Percentiles rank a stretch among this genome's conserved stretches.
phyloP scores from a whole-genome alignment of 92 coral and sea anemone genomes.

The Paramuricea clavata region DNA sequence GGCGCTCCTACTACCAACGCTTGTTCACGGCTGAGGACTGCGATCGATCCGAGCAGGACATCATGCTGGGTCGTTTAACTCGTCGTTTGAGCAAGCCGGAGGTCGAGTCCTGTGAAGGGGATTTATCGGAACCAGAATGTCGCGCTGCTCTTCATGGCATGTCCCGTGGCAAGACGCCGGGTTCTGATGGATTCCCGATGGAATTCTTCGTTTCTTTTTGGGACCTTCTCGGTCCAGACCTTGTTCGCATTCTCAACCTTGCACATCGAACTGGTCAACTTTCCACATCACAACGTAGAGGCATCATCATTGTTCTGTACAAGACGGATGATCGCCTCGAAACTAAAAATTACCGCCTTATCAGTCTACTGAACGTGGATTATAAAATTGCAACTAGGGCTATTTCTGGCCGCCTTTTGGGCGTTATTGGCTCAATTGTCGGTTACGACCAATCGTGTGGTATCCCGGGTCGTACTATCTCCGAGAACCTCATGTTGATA shows the following conservation, averaged over 20 bases:
- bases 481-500: neutral
- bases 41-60: neutral
- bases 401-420: constrained; percentile 4
- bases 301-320: constrained; percentile 21
- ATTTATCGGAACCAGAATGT: neutral
- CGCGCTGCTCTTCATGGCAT: neutral
- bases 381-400: constrained; percentile 9
- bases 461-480: neutral
- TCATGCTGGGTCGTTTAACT: neutral
- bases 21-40: constrained; percentile 32
- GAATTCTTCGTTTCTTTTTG: neutral
- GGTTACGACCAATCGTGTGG: constrained; percentile 27
- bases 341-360: constrained; percentile 30
- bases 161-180: neutral
- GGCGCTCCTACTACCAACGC: constrained; percentile 23
- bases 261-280: neutral
- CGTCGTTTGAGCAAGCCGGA: neutral
- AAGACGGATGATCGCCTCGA: constrained; percentile 15
- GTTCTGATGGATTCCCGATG: neutral
- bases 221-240: neutral
- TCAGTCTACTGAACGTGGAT: constrained; percentile 34
- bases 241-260: neutral
- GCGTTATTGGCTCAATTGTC: neutral
- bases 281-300: neutral
- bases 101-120: neutral